Percentiles rank a stretch among this genome's conserved stretches.
These are phyloP conservation scores for Scaptomyza flava DNA, from an alignment of 2,888 invertebrate species.

Conservation along the genomic window DNA sequence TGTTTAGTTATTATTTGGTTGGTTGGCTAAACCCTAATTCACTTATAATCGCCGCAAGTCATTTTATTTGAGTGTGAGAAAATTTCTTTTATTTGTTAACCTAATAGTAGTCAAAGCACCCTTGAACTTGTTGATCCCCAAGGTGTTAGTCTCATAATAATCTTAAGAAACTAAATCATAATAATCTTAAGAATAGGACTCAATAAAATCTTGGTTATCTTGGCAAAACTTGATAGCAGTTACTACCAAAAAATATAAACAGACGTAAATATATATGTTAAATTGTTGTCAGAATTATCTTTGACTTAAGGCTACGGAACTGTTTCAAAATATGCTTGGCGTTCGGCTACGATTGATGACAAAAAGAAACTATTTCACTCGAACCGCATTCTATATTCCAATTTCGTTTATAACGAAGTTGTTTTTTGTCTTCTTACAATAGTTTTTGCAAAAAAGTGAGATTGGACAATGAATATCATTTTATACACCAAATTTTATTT, in stretches of 20 bases:
- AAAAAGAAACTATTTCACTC: background rate
- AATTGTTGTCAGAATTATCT: background rate
- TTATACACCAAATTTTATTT: too few species aligned
- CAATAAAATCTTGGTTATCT: constrained; percentile 5
- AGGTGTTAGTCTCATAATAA: background rate
- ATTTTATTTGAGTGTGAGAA: background rate
- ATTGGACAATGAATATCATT: too few species aligned
- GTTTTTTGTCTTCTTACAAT: too few species aligned
- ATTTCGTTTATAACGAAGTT: too few species aligned
- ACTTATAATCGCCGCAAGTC: constrained; percentile 3
- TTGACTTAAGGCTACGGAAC: background rate
- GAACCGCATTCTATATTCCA: too few species aligned
- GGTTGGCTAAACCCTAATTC: constrained; percentile 12
- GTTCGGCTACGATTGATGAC: background rate
- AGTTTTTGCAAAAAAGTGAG: background rate
- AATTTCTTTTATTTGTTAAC: background rate
- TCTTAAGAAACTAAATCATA: background rate
- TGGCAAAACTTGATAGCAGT: background rate
- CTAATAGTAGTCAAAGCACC: background rate
- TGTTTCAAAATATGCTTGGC: background rate
- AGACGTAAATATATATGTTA: background rate
- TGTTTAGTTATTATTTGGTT: constrained; percentile 7
- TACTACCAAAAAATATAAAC: constrained; percentile 3
- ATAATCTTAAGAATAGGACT: background rate
- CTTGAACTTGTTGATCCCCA: background rate